Conservation (phyloP, 2,797 vertebrate species). For the Hoplostethus atlanticus region DNA sequence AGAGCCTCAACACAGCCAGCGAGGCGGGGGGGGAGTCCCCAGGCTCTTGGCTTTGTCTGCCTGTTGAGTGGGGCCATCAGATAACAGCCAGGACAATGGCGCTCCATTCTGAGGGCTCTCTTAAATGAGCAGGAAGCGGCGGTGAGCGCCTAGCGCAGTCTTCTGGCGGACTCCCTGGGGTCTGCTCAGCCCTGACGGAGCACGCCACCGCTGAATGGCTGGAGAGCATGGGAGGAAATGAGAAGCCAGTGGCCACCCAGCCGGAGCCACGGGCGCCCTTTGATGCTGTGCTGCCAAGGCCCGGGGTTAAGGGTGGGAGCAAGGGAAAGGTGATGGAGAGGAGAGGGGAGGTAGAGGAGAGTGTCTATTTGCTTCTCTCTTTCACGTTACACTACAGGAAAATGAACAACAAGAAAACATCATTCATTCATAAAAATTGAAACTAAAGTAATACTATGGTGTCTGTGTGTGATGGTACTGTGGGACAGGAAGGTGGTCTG, state of each 20-base stretch:
- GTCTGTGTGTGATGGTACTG: constrained; percentile 24
- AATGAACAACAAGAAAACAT: constrained; percentile 3
- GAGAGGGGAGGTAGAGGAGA: constrained; percentile 28
- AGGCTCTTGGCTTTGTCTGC: constrained; percentile 85
- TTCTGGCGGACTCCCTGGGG: constrained; percentile 85
- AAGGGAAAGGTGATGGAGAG: constrained; percentile 63
- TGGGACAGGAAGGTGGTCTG: constrained; percentile 50
- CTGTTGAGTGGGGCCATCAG: constrained; percentile 85
- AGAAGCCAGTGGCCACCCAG: constrained; percentile 85
- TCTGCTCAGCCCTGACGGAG: constrained; percentile 84
- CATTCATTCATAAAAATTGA: not conserved
- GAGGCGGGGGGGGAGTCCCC: constrained; percentile 59
- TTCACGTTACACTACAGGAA: too few species aligned
- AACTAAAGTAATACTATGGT: not conserved
- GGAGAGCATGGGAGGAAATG: constrained; percentile 83
- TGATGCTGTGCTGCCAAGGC: constrained; percentile 73
- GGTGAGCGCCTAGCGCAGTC: constrained; percentile 77
- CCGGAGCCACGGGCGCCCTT: constrained; percentile 82
- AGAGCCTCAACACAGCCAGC: constrained; percentile 52
- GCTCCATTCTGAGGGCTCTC: constrained; percentile 83
- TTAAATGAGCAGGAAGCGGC: constrained; percentile 88
- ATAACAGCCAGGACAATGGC: constrained; percentile 89
- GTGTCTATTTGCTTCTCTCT: not conserved
- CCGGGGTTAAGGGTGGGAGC: constrained; percentile 38
- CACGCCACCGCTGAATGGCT: constrained; percentile 79